phyloP scores from a whole-genome alignment of 2,113 vertebrate species.

The Drymodes brunneopygia region DNA sequence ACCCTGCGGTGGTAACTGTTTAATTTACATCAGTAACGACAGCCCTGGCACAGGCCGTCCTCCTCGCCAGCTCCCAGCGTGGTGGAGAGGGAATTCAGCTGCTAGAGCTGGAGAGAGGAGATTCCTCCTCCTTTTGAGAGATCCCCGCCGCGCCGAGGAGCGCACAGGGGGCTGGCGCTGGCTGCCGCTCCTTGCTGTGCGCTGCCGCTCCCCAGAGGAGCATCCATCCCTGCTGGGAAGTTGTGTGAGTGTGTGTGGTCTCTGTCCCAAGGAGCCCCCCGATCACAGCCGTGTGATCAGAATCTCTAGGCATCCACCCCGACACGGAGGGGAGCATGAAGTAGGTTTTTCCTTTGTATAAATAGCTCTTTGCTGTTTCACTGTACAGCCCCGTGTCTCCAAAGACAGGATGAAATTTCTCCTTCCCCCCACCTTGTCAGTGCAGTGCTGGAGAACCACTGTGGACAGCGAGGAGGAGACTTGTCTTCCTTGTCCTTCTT shows the following conservation, averaged over 20 bases:
- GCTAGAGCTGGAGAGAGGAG: slow-evolving; percentile 9
- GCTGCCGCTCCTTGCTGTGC: rapidly evolving
- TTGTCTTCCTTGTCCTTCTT: not conserved
- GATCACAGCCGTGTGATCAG: not conserved
- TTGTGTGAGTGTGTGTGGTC: not conserved
- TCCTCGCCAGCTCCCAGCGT: slow-evolving; percentile 4
- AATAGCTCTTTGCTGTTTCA: not conserved
- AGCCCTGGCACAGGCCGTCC: not conserved
- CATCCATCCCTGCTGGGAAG: not conserved
- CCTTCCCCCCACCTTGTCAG: not conserved
- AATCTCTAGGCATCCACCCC: not conserved
- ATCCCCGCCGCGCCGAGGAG: not conserved
- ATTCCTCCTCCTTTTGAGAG: not conserved
- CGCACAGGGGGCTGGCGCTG: not conserved
- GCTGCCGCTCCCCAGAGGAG: not conserved
- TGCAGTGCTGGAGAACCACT: not conserved
- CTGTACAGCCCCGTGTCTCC: not conserved
- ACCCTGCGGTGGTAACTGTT: slow-evolving; percentile 50
- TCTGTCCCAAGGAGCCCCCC: not conserved
- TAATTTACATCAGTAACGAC: slow-evolving; percentile 55
- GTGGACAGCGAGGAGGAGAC: not conserved
- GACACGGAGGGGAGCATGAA: not conserved
- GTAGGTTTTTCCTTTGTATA: rapidly evolving
- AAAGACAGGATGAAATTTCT: not conserved
- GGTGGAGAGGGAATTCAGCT: slow-evolving; percentile 27